phyloP scores from a whole-genome alignment of 2,888 invertebrate genomes.

The Drosophila tripunctata region DNA sequence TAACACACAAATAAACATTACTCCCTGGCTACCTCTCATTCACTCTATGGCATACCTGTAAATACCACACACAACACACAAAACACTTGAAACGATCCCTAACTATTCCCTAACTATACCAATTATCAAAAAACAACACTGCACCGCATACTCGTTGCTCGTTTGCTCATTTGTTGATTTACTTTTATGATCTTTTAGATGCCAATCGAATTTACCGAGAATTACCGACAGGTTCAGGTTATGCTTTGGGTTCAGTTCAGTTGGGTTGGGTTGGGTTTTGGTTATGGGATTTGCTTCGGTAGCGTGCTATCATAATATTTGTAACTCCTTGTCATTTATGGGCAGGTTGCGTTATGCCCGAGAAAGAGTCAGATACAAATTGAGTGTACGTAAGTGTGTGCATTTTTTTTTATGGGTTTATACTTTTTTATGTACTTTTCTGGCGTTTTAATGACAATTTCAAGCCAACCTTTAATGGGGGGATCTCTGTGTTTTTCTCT shows the following conservation, averaged over 20 bases:
- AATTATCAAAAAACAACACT: constrained; percentile 31
- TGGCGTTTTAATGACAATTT: constrained; percentile 68
- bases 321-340: constrained; percentile 64
- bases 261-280: background rate
- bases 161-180: constrained; percentile 37
- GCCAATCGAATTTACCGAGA: constrained; percentile 62
- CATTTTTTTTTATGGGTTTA: constrained; percentile 22
- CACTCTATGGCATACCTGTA: constrained; percentile 25
- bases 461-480: constrained; percentile 62
- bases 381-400: constrained; percentile 41
- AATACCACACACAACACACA: constrained; percentile 50
- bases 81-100: constrained; percentile 13
- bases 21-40: background rate
- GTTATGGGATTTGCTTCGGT: constrained; percentile 25
- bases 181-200: constrained; percentile 48
- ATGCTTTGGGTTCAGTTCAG: constrained; percentile 4
- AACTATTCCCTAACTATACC: constrained; percentile 48
- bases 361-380: constrained; percentile 56
- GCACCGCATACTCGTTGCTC: constrained; percentile 21
- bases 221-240: constrained; percentile 36
- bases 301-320: constrained; percentile 72
- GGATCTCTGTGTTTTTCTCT: constrained; percentile 26
- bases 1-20: constrained; percentile 32
- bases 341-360: constrained; percentile 53
- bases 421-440: constrained; percentile 34